Base-by-base conservation (phyloP, 1,140 invertebrate genomes). In the Patella vulgata region DNA sequence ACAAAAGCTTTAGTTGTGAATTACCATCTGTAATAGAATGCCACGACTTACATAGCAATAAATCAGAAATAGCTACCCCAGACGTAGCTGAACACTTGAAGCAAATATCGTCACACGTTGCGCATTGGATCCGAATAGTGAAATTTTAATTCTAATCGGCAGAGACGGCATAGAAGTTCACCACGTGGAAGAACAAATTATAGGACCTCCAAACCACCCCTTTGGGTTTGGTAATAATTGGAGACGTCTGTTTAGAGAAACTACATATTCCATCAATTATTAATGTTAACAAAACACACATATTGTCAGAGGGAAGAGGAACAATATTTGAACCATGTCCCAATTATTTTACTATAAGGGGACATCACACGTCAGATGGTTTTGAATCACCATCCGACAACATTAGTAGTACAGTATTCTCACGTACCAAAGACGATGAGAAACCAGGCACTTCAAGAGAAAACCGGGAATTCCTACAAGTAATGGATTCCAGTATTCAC, bases 161-260 rank as follows among this genome's bases (percentile, higher is more conserved):
- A 47, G 65, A 25, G 69, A 74, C 47, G 12, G 68, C 12, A 12
- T 55, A 39, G 53, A 27, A 23, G 60, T 30, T 5, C 69, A 71
- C 54, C 50, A 63, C 39, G 56, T 71, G 3, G n/a, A 52, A 39
- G 63, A 68, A 36, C 72, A 74, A 42, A 48, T 23, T 19, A 40
- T 50, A n/a, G 61, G 42, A 12, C 28, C 23, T 11, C 17, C 44
- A 1, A 39, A 31, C 17, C 14, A 27, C 17, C 68, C 63, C 14
- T 68, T 44, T 73, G 8, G 71, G 67, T 12, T 73, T 63, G 71
- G 67, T 70, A 12, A 60, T 73, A 2, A 36, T 73, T 11, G 63
- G 70, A 28, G 59, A 66, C 43, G 44, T 43, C 1, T 73, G 67
- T 48, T 33, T 68, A 5, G 62, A 58, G 27, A 46, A 63, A 4